phyloP scores from a whole-genome alignment of 2,888 invertebrate species.

The Xylota segnis region DNA sequence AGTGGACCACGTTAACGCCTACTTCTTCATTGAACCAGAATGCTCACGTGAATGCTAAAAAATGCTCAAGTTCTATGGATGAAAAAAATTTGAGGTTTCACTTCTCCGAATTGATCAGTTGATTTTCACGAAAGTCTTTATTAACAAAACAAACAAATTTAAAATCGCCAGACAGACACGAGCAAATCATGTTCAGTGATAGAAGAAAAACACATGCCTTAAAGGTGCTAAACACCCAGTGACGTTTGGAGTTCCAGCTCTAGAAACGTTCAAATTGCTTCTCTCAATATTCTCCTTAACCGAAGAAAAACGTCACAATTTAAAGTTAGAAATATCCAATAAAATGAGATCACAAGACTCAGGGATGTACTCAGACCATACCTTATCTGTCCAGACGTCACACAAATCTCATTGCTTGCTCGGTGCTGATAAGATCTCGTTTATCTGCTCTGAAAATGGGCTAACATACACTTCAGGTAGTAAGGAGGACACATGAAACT shows the following conservation, averaged over 20 bases:
- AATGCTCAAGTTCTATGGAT: too few relatives aligned
- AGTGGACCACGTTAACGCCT: too few relatives aligned
- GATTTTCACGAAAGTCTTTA: too few relatives aligned
- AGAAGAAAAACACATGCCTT: neutral
- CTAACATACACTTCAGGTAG: conserved; percentile 19
- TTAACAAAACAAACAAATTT: too few relatives aligned
- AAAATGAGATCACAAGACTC: conserved; percentile 28
- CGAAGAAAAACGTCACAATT: conserved; percentile 6
- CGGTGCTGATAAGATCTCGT: conserved; percentile 49
- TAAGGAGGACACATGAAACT: conserved; percentile 13
- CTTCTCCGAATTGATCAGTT: too few relatives aligned
- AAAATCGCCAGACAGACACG: neutral
- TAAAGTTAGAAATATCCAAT: neutral
- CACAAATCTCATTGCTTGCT: conserved; percentile 31
- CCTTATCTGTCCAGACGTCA: conserved; percentile 49
- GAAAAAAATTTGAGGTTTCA: too few relatives aligned
- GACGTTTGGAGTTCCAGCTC: neutral
- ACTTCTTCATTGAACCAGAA: too few relatives aligned
- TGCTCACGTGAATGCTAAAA: too few relatives aligned
- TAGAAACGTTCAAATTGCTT: neutral
- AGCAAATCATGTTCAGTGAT: neutral
- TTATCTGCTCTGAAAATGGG: conserved; percentile 47
- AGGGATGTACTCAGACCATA: conserved; percentile 3
- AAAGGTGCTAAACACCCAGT: neutral
- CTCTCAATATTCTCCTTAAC: neutral